phyloP scores from a whole-genome alignment of 35 echinoderm and acorn worm genomes.

The Ophioderma brevispina region DNA sequence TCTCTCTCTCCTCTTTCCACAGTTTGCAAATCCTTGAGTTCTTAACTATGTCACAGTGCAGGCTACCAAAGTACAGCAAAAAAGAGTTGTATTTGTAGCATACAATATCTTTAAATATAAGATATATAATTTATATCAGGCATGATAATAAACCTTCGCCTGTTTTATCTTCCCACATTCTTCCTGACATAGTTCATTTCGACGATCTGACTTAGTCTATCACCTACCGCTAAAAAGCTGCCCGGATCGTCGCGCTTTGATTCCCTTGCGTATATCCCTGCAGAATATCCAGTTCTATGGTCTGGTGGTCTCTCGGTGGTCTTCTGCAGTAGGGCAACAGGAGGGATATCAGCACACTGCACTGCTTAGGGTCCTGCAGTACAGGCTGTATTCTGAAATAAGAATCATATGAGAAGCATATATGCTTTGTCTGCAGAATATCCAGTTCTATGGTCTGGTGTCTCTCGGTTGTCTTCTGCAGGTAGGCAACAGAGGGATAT shows the following conservation, averaged over 20 bases:
- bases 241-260: conserved; percentile 54
- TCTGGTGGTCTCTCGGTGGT: conserved; percentile 54
- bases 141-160: no score
- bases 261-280: conserved; percentile 73
- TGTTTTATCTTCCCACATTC: no score
- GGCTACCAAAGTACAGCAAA: no score
- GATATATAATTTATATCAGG: no score
- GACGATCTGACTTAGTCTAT: neutral
- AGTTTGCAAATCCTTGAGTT: no score
- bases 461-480: conserved; percentile 58
- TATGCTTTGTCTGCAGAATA: conserved; percentile 77
- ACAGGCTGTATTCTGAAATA: conserved; percentile 48
- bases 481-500: conserved; percentile 83
- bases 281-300: conserved; percentile 77
- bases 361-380: conserved; percentile 58
- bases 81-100: no score
- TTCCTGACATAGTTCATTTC: no score
- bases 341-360: conserved; percentile 65
- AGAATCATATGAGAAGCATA: no score
- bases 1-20: no score
- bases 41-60: no score
- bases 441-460: conserved; percentile 77
- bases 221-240: conserved; percentile 66
- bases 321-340: conserved; percentile 74
- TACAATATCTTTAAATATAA: no score